Evolutionary conservation across 2,797 vertebrate species (phyloP).

Genomic region (Cyclopterus lumpus): DNA sequence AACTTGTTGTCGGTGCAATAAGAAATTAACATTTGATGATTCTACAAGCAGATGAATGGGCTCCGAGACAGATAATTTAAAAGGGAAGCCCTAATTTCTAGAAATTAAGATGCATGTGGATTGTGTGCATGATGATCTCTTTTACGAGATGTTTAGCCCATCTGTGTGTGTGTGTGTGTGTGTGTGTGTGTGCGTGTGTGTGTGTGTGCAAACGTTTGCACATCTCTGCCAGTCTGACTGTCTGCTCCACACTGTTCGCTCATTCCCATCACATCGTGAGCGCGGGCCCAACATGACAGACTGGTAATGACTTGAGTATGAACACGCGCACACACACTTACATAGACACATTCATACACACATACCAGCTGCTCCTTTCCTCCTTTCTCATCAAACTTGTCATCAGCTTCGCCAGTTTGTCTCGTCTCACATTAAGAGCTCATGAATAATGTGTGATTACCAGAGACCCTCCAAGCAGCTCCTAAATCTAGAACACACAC

Average conservation of each 20-base stretch:
- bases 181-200: conserved; percentile 10
- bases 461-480: conserved; percentile 66
- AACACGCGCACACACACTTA: conserved; percentile 36
- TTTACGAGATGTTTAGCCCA: not conserved
- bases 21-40: conserved; percentile 37
- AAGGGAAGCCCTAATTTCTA: conserved; percentile 20
- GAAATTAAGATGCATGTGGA: not conserved
- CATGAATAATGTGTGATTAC: conserved; percentile 82
- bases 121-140: not conserved
- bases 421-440: conserved; percentile 79
- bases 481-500: conserved; percentile 40
- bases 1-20: conserved; percentile 19
- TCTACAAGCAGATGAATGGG: conserved; percentile 32
- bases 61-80: conserved; percentile 40
- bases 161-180: not conserved
- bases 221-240: conserved; percentile 39
- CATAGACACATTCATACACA: conserved; percentile 46
- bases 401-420: conserved; percentile 79
- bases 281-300: conserved; percentile 76
- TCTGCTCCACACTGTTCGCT: conserved; percentile 56
- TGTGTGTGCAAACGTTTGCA: conserved; percentile 41
- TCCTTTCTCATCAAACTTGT: conserved; percentile 81
- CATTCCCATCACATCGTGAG: conserved; percentile 71
- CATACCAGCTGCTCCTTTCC: conserved; percentile 77
- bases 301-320: conserved; percentile 73